Evolutionary conservation across 2,113 vertebrate genomes (phyloP).

Genomic region (Thomomys bottae): DNA sequence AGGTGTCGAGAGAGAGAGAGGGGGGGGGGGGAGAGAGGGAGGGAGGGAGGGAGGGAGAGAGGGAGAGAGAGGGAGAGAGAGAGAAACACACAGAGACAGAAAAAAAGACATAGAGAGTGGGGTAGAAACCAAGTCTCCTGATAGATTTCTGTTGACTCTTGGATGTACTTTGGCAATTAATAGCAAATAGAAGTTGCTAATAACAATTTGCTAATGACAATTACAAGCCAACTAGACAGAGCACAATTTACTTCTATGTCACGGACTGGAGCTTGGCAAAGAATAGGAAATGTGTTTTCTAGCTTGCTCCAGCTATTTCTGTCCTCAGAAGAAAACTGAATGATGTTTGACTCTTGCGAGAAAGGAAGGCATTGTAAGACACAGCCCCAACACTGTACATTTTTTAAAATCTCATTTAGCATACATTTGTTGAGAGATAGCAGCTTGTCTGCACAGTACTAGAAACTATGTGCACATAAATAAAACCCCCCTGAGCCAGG

Average conservation of each 20-base stretch:
- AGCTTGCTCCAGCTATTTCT: not conserved
- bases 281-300: constrained; percentile 33
- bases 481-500: too few species aligned
- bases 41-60: not conserved
- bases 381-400: not conserved
- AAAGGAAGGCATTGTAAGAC: not conserved
- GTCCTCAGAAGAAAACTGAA: not conserved
- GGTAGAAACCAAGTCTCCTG: not conserved
- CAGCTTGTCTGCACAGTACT: not conserved
- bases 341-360: not conserved
- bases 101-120: not conserved
- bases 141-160: not conserved
- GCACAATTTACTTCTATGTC: not conserved
- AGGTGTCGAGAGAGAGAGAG: not conserved
- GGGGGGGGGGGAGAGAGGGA: not conserved
- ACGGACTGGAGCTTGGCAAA: not conserved
- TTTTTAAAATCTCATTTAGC: not conserved
- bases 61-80: not conserved
- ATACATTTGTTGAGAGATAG: not conserved
- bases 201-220: not conserved
- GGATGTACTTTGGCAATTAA: not conserved
- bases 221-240: not conserved
- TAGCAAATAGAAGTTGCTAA: not conserved
- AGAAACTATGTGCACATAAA: not conserved
- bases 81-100: not conserved